Percentiles rank a stretch among this genome's conserved stretches.
Evolutionary conservation across 2,888 invertebrate genomes (phyloP).

Genomic region (Drosophila paramelanica): DNA sequence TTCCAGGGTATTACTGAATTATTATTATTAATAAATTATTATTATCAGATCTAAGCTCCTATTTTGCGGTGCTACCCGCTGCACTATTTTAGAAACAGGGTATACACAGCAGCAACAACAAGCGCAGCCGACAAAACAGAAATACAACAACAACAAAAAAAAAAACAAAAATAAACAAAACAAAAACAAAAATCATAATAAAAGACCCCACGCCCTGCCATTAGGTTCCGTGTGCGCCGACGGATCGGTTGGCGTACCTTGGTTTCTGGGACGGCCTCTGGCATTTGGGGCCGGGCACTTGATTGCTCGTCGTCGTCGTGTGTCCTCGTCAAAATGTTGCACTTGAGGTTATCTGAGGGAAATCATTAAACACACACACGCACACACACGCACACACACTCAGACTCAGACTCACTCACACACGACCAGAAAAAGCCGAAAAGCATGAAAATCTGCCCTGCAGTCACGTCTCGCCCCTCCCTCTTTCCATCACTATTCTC

Average conservation of each 20-base stretch:
- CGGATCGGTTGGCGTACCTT: constrained; percentile 5
- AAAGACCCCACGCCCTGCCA: constrained; percentile 42
- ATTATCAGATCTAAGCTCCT: no score
- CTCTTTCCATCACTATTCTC: background rate
- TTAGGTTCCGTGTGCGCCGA: constrained; percentile 1
- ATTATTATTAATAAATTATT: no score
- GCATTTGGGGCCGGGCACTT: constrained; percentile 36
- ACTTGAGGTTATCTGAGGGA: constrained; percentile 73
- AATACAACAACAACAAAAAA: background rate
- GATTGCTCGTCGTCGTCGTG: constrained; percentile 21
- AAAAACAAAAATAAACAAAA: constrained; percentile 4
- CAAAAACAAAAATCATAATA: background rate
- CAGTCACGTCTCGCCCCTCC: constrained; percentile 9
- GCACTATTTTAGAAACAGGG: constrained; percentile 1
- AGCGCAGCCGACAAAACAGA: constrained; percentile 8
- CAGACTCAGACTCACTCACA: constrained; percentile 17
- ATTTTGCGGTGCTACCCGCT: background rate
- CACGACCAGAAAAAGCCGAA: constrained; percentile 15
- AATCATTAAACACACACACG: constrained; percentile 61
- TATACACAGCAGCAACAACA: constrained; percentile 12
- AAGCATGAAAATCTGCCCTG: constrained; percentile 38
- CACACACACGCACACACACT: constrained; percentile 6
- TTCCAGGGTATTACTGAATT: background rate
- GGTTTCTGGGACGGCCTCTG: constrained; percentile 12
- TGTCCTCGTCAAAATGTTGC: constrained; percentile 55